phyloP scores from a whole-genome alignment of 2,797 vertebrate species.

The Alcedo quadribrachys region DNA sequence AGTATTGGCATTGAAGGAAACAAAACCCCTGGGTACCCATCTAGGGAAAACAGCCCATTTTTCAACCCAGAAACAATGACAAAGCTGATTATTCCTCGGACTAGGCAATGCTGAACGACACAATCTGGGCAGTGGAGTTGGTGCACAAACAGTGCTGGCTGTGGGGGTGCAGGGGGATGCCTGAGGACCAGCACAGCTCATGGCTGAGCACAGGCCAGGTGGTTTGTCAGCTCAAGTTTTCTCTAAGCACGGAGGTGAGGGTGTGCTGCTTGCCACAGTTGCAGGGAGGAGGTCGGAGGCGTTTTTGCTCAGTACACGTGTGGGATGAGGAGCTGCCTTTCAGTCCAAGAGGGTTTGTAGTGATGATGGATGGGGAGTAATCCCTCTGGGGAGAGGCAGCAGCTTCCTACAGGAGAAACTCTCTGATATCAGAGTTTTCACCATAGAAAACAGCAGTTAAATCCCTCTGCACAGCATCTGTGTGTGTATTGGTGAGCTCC shows the following conservation, averaged over 20 bases:
- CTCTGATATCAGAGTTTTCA: background rate
- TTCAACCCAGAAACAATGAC: background rate
- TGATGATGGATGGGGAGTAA: background rate
- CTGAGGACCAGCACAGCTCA: rapidly evolving
- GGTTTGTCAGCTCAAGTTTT: background rate
- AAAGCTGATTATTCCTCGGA: background rate
- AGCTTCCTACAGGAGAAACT: background rate
- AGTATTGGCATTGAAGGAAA: background rate
- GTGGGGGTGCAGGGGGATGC: background rate
- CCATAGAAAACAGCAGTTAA: background rate
- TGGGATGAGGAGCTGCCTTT: background rate
- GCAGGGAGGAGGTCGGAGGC: background rate
- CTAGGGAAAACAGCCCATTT: background rate
- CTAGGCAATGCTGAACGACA: background rate
- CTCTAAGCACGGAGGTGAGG: background rate
- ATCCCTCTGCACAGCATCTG: background rate
- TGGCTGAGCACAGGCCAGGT: background rate
- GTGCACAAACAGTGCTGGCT: background rate
- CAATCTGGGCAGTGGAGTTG: background rate
- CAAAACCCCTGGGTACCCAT: background rate
- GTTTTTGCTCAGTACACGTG: background rate
- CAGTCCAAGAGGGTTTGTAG: background rate
- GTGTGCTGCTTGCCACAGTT: background rate
- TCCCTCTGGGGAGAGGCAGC: background rate
- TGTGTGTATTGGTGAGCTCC: background rate